Evolutionary conservation across 2,888 invertebrate species (phyloP).

Genomic region (Melitaea athalia): DNA sequence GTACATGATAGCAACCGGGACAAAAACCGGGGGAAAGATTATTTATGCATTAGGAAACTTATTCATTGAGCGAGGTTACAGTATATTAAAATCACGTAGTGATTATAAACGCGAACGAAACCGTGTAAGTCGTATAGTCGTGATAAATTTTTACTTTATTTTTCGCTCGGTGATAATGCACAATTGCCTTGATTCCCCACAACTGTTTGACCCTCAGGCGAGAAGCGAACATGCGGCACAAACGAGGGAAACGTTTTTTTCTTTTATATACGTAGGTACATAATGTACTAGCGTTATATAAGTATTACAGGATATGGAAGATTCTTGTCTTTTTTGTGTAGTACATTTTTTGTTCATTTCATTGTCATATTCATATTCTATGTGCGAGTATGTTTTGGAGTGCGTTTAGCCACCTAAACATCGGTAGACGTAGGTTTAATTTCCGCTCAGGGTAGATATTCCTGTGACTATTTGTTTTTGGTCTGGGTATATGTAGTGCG

Average conservation of each 20-base stretch:
- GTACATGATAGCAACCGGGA: too few species aligned
- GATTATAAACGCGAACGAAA: too few species aligned
- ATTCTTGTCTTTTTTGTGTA: slow-evolving; percentile 1
- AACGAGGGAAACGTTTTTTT: slow-evolving; percentile 26
- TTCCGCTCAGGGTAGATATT: too few species aligned
- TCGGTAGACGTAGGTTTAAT: too few species aligned
- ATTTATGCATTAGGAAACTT: too few species aligned
- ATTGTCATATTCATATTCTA: neutral
- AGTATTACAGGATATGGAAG: neutral
- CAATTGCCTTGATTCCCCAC: slow-evolving; percentile 27
- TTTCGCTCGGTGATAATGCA: slow-evolving; percentile 20
- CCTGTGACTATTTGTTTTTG: too few species aligned
- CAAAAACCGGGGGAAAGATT: too few species aligned
- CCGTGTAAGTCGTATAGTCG: neutral
- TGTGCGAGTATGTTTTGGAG: too few species aligned
- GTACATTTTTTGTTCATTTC: neutral
- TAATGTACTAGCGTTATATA: slow-evolving; percentile 1
- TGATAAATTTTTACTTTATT: slow-evolving; percentile 7
- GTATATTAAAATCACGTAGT: too few species aligned
- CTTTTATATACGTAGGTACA: neutral
- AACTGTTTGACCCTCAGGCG: slow-evolving; percentile 32
- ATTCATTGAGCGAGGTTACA: too few species aligned
- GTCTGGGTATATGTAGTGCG: too few species aligned
- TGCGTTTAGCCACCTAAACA: too few species aligned
- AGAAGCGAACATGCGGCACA: neutral